Percentiles rank a stretch among this genome's conserved stretches.
Evolutionary conservation across 2,113 vertebrate species (phyloP).

Genomic region (Callopanchax toddi): DNA sequence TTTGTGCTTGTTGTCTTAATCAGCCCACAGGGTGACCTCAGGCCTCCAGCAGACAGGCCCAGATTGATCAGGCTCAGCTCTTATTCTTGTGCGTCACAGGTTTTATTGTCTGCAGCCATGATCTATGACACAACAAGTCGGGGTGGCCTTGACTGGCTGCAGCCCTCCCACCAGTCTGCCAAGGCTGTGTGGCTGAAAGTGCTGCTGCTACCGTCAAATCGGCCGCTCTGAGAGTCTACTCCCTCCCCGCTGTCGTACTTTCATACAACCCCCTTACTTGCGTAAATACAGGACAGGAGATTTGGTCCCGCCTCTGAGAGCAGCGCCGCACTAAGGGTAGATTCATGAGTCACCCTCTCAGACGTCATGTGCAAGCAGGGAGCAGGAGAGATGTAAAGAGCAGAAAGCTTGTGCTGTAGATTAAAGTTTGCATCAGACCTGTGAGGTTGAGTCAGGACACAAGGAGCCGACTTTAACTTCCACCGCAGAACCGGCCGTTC

Average conservation of each 20-base stretch:
- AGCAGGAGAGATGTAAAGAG: conserved; percentile 64
- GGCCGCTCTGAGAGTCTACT: conserved; percentile 39
- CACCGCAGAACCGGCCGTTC: not conserved
- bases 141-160: conserved; percentile 54
- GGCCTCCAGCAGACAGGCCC: conserved; percentile 31
- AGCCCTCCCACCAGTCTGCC: conserved; percentile 48
- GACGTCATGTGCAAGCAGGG: conserved; percentile 71
- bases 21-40: conserved; percentile 49
- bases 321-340: conserved; percentile 69
- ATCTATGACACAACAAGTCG: conserved; percentile 65
- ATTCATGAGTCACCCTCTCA: conserved; percentile 78
- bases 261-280: conserved; percentile 70
- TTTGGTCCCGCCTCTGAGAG: conserved; percentile 70
- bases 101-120: conserved; percentile 55
- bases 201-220: conserved; percentile 45
- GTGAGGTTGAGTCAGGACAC: conserved; percentile 51
- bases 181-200: conserved; percentile 54
- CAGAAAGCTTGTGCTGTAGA: conserved; percentile 68
- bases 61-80: conserved; percentile 55
- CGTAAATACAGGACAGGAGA: conserved; percentile 65
- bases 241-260: conserved; percentile 67
- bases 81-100: conserved; percentile 42
- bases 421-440: conserved; percentile 65
- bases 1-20: conserved; percentile 41
- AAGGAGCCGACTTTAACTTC: conserved; percentile 53